phyloP scores from a whole-genome alignment of 2,113 vertebrate genomes.

The Coturnix japonica region DNA sequence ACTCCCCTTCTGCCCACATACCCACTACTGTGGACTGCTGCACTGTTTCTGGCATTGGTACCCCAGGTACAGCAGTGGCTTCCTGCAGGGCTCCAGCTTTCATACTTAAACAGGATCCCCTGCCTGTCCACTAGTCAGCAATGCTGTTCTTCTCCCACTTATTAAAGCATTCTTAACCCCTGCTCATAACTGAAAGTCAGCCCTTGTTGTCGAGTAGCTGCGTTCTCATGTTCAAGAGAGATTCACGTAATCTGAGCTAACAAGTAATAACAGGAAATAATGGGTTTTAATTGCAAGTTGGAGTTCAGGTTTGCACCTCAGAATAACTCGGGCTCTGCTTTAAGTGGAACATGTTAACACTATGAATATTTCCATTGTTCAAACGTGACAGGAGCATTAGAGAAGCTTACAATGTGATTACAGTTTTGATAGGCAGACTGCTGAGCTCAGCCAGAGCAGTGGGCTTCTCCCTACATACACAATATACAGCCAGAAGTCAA shows the following conservation, averaged over 20 bases:
- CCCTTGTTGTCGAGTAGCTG: not conserved
- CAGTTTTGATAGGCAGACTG: not conserved
- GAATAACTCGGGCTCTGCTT: not conserved
- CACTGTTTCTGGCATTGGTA: not conserved
- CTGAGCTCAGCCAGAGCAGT: no score
- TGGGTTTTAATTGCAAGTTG: not conserved
- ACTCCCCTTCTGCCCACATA: not conserved
- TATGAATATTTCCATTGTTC: not conserved
- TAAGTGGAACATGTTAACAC: not conserved
- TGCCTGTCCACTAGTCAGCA: not conserved
- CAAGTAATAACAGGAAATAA: not conserved
- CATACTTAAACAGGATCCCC: not conserved
- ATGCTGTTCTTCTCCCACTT: not conserved
- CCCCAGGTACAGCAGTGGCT: not conserved
- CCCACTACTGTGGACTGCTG: not conserved
- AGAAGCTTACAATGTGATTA: not conserved
- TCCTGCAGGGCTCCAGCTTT: not conserved
- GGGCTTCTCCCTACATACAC: not conserved
- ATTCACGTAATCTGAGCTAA: not conserved
- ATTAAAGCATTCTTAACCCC: not conserved
- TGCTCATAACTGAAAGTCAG: not conserved
- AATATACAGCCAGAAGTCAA: not conserved
- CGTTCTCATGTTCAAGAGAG: not conserved
- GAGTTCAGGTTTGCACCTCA: not conserved
- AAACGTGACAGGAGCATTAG: not conserved